Evolutionary conservation across 1,140 invertebrate species (phyloP), one percentile per base, ranked within the genome.

Genomic region (Plutomurus gul): DNA sequence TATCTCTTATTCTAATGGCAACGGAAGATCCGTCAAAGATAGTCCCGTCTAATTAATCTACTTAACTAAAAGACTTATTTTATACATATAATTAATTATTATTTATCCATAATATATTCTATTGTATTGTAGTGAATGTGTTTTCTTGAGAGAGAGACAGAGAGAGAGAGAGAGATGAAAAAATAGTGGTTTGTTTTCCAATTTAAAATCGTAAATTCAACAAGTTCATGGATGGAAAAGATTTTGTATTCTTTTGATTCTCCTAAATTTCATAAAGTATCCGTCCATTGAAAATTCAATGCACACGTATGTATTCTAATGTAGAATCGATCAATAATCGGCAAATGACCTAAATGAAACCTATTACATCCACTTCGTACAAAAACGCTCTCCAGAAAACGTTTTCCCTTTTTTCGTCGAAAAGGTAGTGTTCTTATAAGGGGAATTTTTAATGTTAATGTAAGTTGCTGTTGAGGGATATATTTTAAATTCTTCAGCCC

Each of bases 21-120:
- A 80, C 33, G 82, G 82, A 73, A 80, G 83, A 79, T 72, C 79
- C 10, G 81, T 82, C 40, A 84, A 84, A 79, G 81, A 84, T 56
- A 82, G 81, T 79, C 83, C 83, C 47, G 83, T 84, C 60, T 84
- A 82, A 82, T 75, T 65, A 65, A 60, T 65, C 27, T n/a, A 43
- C 40, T 10, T 10, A 72, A 72, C 70, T 20, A 72, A 72, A 72
- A 72, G 36, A 40, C 36, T 43, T 40, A 46, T 72, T 72, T 72
- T 72, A 72, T 40, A 56, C 18, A 16, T 1, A 56, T 22, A 18
- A 56, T 56, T 56, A 56, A 60, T 8, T 60, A 65, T 65, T 65
- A 65, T 65, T 65, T 33, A n/a, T 27, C n/a, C n/a, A n/a, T n/a
- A n/a, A n/a, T 65, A 65, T 43, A 43, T 10, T 65, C 56, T 65